Percentiles rank a stretch among this genome's conserved stretches.
Evolutionary conservation across 2,888 invertebrate species (phyloP).

Genomic region (Cylindroiulus punctatus): DNA sequence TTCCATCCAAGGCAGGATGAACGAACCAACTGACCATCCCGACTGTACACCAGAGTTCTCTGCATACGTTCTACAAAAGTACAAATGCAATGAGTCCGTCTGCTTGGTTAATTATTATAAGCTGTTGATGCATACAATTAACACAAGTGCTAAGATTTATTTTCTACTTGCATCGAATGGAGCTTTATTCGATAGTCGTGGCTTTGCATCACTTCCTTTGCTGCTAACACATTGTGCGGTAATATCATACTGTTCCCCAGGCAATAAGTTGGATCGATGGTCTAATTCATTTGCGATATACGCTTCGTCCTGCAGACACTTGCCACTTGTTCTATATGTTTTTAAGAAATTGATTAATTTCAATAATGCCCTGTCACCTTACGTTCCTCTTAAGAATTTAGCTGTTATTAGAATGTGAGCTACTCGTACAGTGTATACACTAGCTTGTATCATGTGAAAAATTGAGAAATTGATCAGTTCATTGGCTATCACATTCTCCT

Average conservation of each 20-base stretch:
- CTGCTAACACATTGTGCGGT: background rate
- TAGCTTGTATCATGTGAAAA: no score
- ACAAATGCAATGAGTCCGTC: background rate
- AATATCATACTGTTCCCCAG: background rate
- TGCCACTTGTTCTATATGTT: background rate
- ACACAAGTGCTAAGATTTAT: background rate
- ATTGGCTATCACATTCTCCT: no score
- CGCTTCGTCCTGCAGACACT: background rate
- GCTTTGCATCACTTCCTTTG: background rate
- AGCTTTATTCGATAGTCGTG: background rate
- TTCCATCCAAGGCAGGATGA: background rate
- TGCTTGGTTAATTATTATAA: no score
- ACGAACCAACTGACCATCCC: background rate
- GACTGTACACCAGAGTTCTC: background rate
- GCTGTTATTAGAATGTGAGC: no score
- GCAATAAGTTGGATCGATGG: background rate
- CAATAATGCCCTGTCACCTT: no score
- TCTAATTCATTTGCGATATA: background rate
- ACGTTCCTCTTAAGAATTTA: no score
- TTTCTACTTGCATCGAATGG: slow-evolving; percentile 18
- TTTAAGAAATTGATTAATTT: background rate
- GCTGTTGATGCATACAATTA: background rate
- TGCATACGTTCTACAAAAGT: background rate
- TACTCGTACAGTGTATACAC: no score
- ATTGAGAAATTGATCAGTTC: no score